Base-by-base conservation (phyloP, 1,140 invertebrate species). In the Heliconius himera region DNA sequence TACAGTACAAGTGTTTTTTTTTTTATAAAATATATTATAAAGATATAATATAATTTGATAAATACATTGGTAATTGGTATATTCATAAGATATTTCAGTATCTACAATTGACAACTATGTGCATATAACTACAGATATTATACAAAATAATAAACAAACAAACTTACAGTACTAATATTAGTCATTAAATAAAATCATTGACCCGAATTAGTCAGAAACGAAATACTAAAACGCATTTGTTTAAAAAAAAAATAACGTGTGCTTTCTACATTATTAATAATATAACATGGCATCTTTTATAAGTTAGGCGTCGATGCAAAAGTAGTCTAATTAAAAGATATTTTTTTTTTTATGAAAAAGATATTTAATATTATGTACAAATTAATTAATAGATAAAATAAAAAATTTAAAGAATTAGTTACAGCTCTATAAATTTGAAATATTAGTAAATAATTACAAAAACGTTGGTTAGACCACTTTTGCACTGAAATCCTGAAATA, bases 151-250 rank as follows among this genome's bases (percentile, higher is more conserved):
- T 79, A 73, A 29, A 76, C 75, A 79, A 73, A 66, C 26, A 72
- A 76, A 51, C 66, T 70, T 72, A 72, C 9, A 38, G 1, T 11
- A 20, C 70, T 72, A 72, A 72, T 41, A 72, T 72, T 72, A 72
- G 60, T 66, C 8, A 72, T 72, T 18, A 72, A 72, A 38, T 38
- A 72, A 72, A 72, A 72, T 72, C n/a, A 72, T 72, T n/a, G 36
- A 72, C 9, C 36, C 8, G 41, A 75, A 82, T 80, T 84, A 79
- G 81, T 85, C 83, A 76, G 71, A 82, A 91, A 92, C 90, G 87
- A 91, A 90, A 93, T 92, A 93, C 91, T 92, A 91, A 89, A 94
- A 93, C 90, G 91, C 90, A 94, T 93, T 92, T 81, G 87, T 89
- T 86, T 81, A 36, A 85, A 84, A 72, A 36, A 26, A 36, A 26